These are phyloP conservation scores for Hyles lineata DNA, from an alignment of 2,888 invertebrate genomes.

Conservation along the genomic window DNA sequence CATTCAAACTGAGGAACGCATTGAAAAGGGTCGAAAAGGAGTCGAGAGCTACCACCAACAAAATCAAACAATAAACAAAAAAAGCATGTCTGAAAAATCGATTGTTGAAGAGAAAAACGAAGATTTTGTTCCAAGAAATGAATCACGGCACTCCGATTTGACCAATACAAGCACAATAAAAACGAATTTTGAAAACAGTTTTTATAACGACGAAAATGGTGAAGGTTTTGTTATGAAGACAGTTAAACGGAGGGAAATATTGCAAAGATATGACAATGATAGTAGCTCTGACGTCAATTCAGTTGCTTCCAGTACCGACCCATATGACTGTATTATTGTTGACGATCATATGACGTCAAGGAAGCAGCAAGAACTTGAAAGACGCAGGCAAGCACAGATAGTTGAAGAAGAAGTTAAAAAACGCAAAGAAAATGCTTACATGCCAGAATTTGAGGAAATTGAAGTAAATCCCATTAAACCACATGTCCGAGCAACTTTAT, in stretches of 20 bases:
- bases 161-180: constrained; percentile 82
- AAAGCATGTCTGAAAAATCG: constrained; percentile 77
- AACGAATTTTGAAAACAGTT: constrained; percentile 87
- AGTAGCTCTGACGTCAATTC: constrained; percentile 88
- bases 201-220: constrained; percentile 87
- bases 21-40: constrained; percentile 62
- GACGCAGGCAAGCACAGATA: constrained; percentile 73
- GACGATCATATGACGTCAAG: constrained; percentile 88
- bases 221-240: constrained; percentile 89
- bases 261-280: constrained; percentile 88
- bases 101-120: constrained; percentile 76
- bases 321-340: constrained; percentile 92
- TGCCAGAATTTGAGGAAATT: constrained; percentile 82
- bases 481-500: constrained; percentile 73
- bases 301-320: constrained; percentile 89
- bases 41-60: constrained; percentile 66
- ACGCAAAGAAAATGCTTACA: constrained; percentile 76
- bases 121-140: constrained; percentile 72
- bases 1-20: constrained; percentile 73
- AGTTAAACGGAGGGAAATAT: constrained; percentile 89
- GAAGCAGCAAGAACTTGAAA: constrained; percentile 81
- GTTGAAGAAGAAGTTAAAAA: constrained; percentile 72
- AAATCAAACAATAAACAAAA: constrained; percentile 68
- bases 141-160: constrained; percentile 77
- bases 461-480: constrained; percentile 81